Conservation (phyloP, 2,797 vertebrate species). For the Chaetophractus vellerosus region DNA sequence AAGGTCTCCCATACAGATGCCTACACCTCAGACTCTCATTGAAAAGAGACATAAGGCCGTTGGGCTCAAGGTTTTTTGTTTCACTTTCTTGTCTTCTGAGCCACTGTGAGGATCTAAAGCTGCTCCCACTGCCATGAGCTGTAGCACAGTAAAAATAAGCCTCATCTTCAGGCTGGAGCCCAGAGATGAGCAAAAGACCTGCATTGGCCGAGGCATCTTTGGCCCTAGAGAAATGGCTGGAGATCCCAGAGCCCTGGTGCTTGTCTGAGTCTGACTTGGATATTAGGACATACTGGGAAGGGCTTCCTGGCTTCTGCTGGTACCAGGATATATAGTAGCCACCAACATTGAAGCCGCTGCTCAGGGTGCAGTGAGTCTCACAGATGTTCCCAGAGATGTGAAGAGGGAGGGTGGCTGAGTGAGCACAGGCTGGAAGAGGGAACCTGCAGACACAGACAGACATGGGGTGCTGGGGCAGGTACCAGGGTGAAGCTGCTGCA, state of each 20-base stretch:
- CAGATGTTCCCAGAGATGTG: no score
- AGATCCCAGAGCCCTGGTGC: neutral
- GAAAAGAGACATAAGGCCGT: no score
- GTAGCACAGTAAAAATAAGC: no score
- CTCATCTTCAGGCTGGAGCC: constrained; percentile 9
- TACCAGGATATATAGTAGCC: neutral
- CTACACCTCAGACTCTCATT: no score
- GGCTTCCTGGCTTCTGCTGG: neutral
- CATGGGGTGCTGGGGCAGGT: no score
- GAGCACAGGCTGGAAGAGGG: neutral
- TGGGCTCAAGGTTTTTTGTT: no score
- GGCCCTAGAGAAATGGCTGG: neutral
- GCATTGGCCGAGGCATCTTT: neutral
- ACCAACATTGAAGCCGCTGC: neutral
- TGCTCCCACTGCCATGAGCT: no score
- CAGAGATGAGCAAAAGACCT: neutral
- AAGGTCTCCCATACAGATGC: no score
- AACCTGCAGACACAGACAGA: no score
- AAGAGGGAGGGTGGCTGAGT: neutral
- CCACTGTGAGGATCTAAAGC: no score
- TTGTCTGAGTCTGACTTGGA: neutral
- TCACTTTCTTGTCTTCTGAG: no score
- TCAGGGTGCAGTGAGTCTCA: neutral
- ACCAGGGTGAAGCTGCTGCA: no score
- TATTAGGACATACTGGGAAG: neutral